Evolutionary conservation across 2,797 vertebrate species (phyloP).

Genomic region (Takifugu rubripes): DNA sequence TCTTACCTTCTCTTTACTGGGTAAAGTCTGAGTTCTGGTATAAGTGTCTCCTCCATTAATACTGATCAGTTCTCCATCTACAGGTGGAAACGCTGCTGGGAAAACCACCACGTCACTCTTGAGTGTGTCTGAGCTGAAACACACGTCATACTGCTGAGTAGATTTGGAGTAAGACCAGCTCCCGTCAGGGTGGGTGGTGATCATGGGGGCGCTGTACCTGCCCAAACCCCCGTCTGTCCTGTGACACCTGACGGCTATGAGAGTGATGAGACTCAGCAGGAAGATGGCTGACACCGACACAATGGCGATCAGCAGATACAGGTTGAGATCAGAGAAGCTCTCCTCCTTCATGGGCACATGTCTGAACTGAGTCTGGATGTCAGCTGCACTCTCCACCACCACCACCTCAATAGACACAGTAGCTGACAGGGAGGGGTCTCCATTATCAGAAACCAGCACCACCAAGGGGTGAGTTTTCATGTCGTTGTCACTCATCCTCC

Average conservation of each 20-base stretch:
- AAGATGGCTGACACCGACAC: conserved; percentile 47
- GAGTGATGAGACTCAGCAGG: conserved; percentile 23
- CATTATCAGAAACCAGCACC: conserved; percentile 80
- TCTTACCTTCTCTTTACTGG: conserved; percentile 46
- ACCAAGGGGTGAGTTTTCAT: conserved; percentile 73
- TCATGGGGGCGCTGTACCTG: conserved; percentile 40
- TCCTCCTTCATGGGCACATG: conserved; percentile 31
- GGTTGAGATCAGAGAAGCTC: conserved; percentile 42
- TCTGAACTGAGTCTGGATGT: conserved; percentile 39
- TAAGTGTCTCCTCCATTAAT: conserved; percentile 41
- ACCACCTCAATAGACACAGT: conserved; percentile 72
- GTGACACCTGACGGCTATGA: conserved; percentile 45
- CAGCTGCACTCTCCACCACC: conserved; percentile 33
- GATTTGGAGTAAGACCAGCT: conserved; percentile 44
- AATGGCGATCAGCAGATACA: conserved; percentile 49
- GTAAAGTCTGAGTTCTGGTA: conserved; percentile 49
- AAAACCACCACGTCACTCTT: conserved; percentile 56
- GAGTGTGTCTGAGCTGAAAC: conserved; percentile 53
- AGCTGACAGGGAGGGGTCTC: conserved; percentile 78
- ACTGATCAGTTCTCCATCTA: conserved; percentile 42
- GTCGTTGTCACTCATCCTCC: conserved; percentile 77
- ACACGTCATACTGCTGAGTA: conserved; percentile 58
- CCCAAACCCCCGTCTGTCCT: conserved; percentile 34
- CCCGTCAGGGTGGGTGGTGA: conserved; percentile 48
- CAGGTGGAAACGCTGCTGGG: conserved; percentile 31